Percentiles rank a stretch among this genome's conserved stretches.
phyloP scores from a whole-genome alignment of 2,797 vertebrate species.

The Chloroceryle inda region DNA sequence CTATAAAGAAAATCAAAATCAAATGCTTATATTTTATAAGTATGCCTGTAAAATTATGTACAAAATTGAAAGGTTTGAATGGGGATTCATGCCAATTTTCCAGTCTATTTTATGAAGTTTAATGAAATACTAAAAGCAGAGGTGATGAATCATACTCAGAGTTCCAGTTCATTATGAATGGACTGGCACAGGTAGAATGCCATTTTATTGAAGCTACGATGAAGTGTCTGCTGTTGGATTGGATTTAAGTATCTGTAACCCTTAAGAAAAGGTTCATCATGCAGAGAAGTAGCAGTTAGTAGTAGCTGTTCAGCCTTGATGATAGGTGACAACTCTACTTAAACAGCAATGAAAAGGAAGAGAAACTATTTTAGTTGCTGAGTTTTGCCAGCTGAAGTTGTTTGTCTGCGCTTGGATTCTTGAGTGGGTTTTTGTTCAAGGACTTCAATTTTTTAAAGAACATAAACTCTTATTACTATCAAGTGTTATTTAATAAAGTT shows the following conservation, averaged over 20 bases:
- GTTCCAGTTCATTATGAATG: constrained; percentile 13
- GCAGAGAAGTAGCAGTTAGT: constrained; percentile 16
- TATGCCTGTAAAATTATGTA: not conserved
- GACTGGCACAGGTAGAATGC: not conserved
- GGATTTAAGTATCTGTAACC: constrained; percentile 33
- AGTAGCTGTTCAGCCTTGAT: constrained; percentile 11
- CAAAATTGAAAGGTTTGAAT: not conserved
- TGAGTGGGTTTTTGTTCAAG: constrained; percentile 63
- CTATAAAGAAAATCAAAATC: not conserved
- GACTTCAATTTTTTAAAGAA: constrained; percentile 62
- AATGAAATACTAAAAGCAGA: constrained; percentile 8
- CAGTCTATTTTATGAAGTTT: constrained; percentile 13
- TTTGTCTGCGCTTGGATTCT: constrained; percentile 36
- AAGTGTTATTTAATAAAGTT: constrained; percentile 18
- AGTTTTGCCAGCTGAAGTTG: constrained; percentile 2
- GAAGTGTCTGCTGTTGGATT: not conserved
- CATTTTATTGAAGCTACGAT: not conserved
- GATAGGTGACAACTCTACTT: not conserved
- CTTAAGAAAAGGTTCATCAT: constrained; percentile 30
- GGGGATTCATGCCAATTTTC: not conserved
- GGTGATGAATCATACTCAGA: constrained; percentile 1
- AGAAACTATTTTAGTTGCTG: not conserved
- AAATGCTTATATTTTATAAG: not conserved
- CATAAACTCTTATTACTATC: constrained; percentile 17
- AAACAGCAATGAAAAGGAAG: not conserved